Evolutionary conservation across 2,888 invertebrate species (phyloP).

Genomic region (Smittia aterrima): DNA sequence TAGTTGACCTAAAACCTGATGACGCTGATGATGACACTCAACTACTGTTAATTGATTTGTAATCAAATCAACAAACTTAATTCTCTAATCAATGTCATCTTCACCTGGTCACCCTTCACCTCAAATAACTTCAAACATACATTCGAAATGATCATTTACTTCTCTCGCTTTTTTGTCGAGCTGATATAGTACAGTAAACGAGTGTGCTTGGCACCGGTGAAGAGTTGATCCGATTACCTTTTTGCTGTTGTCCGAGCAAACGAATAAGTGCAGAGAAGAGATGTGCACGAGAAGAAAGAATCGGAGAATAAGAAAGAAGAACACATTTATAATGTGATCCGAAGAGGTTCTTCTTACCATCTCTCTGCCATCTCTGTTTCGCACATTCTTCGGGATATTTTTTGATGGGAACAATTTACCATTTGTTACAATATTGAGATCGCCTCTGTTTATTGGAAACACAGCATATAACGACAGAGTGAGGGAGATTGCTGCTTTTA

Average conservation of each 20-base stretch:
- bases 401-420: constrained; percentile 3
- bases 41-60: neutral
- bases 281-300: neutral
- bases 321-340: neutral
- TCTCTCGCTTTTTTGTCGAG: neutral
- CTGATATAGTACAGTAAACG: neutral
- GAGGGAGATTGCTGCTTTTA: neutral
- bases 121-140: neutral
- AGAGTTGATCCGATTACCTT: constrained; percentile 34
- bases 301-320: neutral
- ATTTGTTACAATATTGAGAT: constrained; percentile 4
- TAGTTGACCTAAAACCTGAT: neutral
- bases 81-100: neutral
- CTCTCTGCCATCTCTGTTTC: neutral
- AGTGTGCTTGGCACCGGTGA: neutral
- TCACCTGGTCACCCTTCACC: neutral
- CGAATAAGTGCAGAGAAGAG: neutral
- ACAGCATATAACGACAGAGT: too few species aligned
- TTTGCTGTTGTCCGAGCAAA: neutral
- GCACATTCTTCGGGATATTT: neutral
- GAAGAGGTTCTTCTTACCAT: neutral
- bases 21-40: neutral
- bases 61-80: neutral
- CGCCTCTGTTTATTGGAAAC: neutral
- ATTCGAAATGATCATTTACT: neutral